These are phyloP conservation scores for Sebastes wilsoni DNA, from an alignment of 2,797 vertebrate genomes.

Conservation along the genomic window DNA sequence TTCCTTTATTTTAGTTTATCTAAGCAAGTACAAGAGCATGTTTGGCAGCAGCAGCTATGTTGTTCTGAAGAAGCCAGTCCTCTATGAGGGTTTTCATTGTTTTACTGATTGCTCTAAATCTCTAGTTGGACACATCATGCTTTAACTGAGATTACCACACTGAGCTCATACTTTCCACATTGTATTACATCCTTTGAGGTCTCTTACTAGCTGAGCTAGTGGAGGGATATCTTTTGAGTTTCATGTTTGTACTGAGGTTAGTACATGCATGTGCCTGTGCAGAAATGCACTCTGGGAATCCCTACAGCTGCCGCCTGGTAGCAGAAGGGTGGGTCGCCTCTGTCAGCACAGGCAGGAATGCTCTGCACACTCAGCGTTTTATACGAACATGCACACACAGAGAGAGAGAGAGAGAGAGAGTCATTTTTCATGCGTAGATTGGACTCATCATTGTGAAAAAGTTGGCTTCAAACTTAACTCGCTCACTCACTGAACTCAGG, in stretches of 20 bases:
- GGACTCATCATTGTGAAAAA: not conserved
- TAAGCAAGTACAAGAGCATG: not conserved
- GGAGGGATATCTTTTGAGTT: not conserved
- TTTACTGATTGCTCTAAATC: constrained; percentile 25
- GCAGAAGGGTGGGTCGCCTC: constrained; percentile 66
- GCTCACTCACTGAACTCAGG: not conserved
- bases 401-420: not conserved
- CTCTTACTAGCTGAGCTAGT: not conserved
- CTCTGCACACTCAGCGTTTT: constrained; percentile 64
- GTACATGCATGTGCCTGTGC: constrained; percentile 27
- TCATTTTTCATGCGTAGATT: constrained; percentile 8
- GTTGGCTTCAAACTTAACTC: not conserved
- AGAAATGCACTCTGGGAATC: constrained; percentile 59
- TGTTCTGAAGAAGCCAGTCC: constrained; percentile 14
- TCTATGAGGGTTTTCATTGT: constrained; percentile 53
- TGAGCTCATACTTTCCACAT: constrained; percentile 32
- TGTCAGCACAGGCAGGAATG: constrained; percentile 60
- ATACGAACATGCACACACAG: not conserved
- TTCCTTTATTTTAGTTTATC: not conserved
- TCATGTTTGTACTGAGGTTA: not conserved
- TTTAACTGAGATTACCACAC: constrained; percentile 9
- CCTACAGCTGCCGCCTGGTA: constrained; percentile 82
- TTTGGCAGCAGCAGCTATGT: constrained; percentile 9
- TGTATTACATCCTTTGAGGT: not conserved
- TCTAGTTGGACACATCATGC: constrained; percentile 19